Percentiles rank a stretch among this genome's conserved stretches.
Evolutionary conservation across 2,797 vertebrate species (phyloP).

Genomic region (Glyptemys insculpta): DNA sequence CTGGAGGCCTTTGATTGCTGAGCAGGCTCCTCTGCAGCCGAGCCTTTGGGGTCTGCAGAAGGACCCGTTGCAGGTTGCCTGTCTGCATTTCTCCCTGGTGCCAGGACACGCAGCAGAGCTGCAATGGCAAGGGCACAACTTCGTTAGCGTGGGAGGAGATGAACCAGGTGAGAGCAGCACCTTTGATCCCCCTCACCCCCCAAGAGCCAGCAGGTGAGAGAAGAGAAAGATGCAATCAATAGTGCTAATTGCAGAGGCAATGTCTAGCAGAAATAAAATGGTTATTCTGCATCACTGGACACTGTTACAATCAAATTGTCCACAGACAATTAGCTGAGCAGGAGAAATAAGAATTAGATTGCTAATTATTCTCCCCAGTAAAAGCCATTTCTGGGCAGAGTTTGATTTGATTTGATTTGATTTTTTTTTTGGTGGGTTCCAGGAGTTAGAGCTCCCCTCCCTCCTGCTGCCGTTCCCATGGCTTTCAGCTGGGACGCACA

Average conservation of each 20-base stretch:
- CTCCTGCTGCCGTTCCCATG: constrained; percentile 25
- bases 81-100: rapidly evolving
- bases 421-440: not conserved
- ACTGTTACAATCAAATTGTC: constrained; percentile 82
- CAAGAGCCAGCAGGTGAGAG: constrained; percentile 71
- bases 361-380: constrained; percentile 81
- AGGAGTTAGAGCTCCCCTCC: not conserved
- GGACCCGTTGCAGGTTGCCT: rapidly evolving
- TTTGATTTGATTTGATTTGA: not conserved
- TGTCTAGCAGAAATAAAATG: constrained; percentile 81
- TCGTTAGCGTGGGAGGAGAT: not conserved
- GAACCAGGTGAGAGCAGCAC: constrained; percentile 34
- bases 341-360: constrained; percentile 82
- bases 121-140: rapidly evolving
- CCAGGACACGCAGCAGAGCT: rapidly evolving
- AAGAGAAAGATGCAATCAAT: constrained; percentile 42
- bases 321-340: constrained; percentile 83
- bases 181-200: not conserved
- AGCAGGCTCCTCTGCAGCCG: too few species aligned
- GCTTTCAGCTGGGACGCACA: constrained; percentile 38
- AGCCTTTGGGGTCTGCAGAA: not conserved
- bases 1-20: not conserved
- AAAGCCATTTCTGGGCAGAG: constrained; percentile 56
- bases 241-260: constrained; percentile 79
- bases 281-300: constrained; percentile 83